Conservation (phyloP, 2,888 invertebrate species). For the Brachylomia viminalis region DNA sequence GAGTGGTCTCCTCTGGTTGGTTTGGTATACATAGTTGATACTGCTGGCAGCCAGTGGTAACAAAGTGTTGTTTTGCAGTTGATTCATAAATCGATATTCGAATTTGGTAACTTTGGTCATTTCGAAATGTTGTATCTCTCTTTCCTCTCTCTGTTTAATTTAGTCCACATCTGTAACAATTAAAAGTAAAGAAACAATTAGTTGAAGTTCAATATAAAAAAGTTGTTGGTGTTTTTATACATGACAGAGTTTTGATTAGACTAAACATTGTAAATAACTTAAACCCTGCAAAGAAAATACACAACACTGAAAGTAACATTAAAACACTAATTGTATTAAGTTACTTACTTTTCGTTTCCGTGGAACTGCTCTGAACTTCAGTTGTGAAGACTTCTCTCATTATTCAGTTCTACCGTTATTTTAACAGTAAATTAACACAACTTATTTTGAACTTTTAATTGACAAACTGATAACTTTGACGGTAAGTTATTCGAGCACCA, state of each 20-base stretch:
- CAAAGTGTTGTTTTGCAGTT: conserved; percentile 17
- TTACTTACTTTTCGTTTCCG: conserved; percentile 62
- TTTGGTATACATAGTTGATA: conserved; percentile 32
- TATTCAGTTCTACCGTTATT: conserved; percentile 74
- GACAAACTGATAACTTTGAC: conserved; percentile 71
- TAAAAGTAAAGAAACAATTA: background rate
- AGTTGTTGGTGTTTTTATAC: background rate
- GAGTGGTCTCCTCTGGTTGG: conserved; percentile 62
- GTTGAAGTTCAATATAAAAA: background rate
- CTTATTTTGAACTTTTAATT: conserved; percentile 78
- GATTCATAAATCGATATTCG: conserved; percentile 18
- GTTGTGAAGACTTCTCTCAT: conserved; percentile 55
- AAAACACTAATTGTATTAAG: conserved; percentile 10
- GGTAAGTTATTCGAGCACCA: conserved; percentile 62
- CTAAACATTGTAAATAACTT: background rate
- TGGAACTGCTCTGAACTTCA: conserved; percentile 54
- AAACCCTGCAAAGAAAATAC: conserved; percentile 12
- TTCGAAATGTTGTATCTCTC: conserved; percentile 20
- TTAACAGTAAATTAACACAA: conserved; percentile 78
- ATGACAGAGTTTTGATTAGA: background rate
- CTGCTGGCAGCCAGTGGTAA: conserved; percentile 39
- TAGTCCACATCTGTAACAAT: conserved; percentile 61
- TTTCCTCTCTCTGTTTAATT: conserved; percentile 7
- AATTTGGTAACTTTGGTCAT: conserved; percentile 28
- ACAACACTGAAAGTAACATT: conserved; percentile 24